Evolutionary conservation across 1,140 invertebrate species (phyloP).

Genomic region (Aphidius ervi): DNA sequence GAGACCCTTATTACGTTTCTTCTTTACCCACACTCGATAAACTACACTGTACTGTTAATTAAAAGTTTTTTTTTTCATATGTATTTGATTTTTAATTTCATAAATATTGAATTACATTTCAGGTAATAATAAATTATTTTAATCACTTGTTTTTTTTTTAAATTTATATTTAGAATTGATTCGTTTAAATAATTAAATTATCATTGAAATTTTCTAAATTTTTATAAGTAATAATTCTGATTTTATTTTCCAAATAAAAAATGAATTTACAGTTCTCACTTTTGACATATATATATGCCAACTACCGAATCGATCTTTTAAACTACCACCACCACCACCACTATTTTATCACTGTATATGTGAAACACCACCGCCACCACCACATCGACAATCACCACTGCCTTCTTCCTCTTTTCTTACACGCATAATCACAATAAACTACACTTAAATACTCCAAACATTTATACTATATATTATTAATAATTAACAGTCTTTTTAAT

Average conservation of each 20-base stretch:
- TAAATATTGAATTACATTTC: too few species aligned
- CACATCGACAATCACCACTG: not conserved
- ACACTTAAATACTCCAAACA: not conserved
- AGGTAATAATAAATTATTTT: too few species aligned
- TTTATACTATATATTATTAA: too few species aligned
- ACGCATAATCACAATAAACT: slow-evolving; percentile 3
- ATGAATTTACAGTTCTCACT: not conserved
- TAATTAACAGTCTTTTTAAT: too few species aligned
- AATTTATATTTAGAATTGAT: too few species aligned
- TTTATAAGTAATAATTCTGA: not conserved
- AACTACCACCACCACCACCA: slow-evolving; percentile 13
- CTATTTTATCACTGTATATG: not conserved
- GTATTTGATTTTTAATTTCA: too few species aligned
- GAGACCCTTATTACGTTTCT: slow-evolving; percentile 1
- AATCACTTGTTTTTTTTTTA: not conserved
- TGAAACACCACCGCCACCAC: slow-evolving; percentile 4
- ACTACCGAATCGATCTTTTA: slow-evolving; percentile 27
- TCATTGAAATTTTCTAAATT: not conserved
- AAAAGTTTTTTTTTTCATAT: not conserved
- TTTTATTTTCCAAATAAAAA: not conserved
- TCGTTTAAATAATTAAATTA: not conserved
- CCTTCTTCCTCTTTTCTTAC: not conserved
- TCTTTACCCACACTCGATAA: slow-evolving; percentile 20
- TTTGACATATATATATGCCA: slow-evolving; percentile 2
- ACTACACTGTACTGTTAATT: not conserved